phyloP scores from a whole-genome alignment of 2,888 invertebrate genomes.

The Spicauda simplicius region DNA sequence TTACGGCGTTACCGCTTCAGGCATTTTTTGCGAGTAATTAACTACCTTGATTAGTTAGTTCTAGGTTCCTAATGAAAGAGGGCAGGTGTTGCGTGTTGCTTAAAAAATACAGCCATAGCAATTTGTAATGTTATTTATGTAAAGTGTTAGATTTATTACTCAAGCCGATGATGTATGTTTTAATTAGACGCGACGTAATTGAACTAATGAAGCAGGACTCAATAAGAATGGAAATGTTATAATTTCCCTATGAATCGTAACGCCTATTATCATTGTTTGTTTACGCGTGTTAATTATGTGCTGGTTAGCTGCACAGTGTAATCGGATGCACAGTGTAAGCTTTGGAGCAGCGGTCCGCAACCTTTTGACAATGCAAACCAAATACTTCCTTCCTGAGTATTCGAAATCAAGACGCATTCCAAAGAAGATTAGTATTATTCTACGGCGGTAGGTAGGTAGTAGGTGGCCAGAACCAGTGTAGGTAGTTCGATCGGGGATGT shows the following conservation, averaged over 20 bases:
- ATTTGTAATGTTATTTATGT: slow-evolving; percentile 2
- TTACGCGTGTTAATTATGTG: slow-evolving; percentile 9
- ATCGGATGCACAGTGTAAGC: no score
- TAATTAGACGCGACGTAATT: slow-evolving; percentile 11
- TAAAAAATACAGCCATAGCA: not conserved
- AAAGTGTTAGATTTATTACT: slow-evolving; percentile 2
- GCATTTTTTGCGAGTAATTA: slow-evolving; percentile 1
- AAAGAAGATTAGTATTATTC: no score
- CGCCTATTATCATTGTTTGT: slow-evolving; percentile 7
- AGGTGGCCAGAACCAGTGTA: no score
- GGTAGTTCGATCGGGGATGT: no score
- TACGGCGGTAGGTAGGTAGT: no score
- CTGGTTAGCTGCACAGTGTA: slow-evolving; percentile 10
- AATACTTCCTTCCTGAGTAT: no score
- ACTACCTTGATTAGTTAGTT: not conserved
- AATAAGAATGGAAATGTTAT: slow-evolving; percentile 16
- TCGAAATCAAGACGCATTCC: no score
- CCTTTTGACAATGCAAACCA: no score
- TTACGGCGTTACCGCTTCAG: not conserved
- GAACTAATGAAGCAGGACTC: slow-evolving; percentile 15
- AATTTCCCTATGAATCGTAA: slow-evolving; percentile 9
- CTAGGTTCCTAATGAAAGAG: not conserved
- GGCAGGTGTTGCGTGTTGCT: not conserved
- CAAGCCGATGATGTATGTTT: slow-evolving; percentile 11
- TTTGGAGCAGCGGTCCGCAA: no score